Base-by-base conservation (phyloP, 2,797 vertebrate genomes). In the Parauchenoglanis ngamensis region DNA sequence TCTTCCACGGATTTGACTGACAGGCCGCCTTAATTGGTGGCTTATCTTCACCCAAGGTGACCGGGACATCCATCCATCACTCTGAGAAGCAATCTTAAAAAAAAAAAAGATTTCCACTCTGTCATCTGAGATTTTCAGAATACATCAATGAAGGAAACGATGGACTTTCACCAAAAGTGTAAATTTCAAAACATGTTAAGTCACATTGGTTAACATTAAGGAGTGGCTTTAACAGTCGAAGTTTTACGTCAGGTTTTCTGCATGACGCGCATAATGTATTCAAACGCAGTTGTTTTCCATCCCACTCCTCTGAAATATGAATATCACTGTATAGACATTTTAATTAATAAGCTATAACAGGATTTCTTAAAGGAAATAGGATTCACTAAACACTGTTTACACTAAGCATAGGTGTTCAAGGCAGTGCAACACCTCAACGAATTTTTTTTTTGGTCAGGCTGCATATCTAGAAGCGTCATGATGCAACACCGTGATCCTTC, bases 31-130 rank as follows among this genome's bases (percentile, higher is more conserved):
- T 84, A 70, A 40, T 25, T 40, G 19, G 49, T 70, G 52, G 49
- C 67, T 84, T 84, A 72, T 84, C 28, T 40, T 72, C 52, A 72
- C 15, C 28, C 67, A 84, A 84, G 23, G 65, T 72, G 52, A 84
- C 19, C 10, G 3, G 31, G 46, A 56, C 28, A 54, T 56, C 82
- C 46, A 68, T 68, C n/a, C 17, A 35, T 68, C 63, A 52, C 10
- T 31, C 63, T 81, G n/a, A 54, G 1, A 77, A 77, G n/a, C 49
- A 77, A 56, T 52, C 75, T 77, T 31, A n/a, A 49, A 28, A 31
- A 56, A 59, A 23, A 59, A 35, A 57, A 11, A 31, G 4, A 11
- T 77, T 17, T 19, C 31, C 28, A 72, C 17, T 57, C 54, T 44
- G 21, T 15, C 28, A 35, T 78, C 28, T 35, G 3, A 35, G 19